These are phyloP conservation scores for Gymnocheta viridis DNA, from an alignment of 2,888 invertebrate genomes.

Conservation along the genomic window DNA sequence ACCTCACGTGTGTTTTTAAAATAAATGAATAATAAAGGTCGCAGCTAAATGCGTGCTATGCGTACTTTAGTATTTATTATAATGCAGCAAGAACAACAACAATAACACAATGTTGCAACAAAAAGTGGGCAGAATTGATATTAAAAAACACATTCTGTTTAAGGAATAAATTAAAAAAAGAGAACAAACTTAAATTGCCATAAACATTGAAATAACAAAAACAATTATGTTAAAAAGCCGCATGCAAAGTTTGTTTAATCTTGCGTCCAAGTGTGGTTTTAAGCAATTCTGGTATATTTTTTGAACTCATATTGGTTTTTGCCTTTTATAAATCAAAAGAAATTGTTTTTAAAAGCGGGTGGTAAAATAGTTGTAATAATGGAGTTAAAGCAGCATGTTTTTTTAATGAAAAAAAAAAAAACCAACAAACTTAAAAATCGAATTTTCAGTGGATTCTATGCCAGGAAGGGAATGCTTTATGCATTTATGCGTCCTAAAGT, in stretches of 20 bases:
- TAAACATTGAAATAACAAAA: constrained; percentile 5
- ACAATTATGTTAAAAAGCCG: constrained; percentile 12
- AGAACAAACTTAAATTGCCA: constrained; percentile 15
- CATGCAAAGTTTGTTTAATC: constrained; percentile 27
- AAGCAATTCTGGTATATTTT: not conserved
- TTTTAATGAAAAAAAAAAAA: not conserved
- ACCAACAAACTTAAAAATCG: not conserved
- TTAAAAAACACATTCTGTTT: constrained; percentile 22
- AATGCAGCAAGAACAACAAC: not conserved
- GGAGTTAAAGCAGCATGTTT: not conserved
- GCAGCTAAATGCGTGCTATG: constrained; percentile 65
- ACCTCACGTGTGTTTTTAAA: constrained; percentile 59
- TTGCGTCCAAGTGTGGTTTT: not conserved
- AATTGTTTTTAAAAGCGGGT: constrained; percentile 64
- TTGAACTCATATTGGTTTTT: constrained; percentile 48
- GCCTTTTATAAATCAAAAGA: constrained; percentile 50
- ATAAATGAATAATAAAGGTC: constrained; percentile 61
- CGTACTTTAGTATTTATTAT: constrained; percentile 51
- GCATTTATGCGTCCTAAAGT: not conserved
- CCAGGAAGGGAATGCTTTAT: not conserved
- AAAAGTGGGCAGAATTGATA: constrained; percentile 43
- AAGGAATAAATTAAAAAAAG: constrained; percentile 47
- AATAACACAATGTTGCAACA: not conserved
- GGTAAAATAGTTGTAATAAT: constrained; percentile 54
- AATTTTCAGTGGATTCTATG: not conserved